Evolutionary conservation across 2,888 invertebrate species (phyloP), one percentile per base, ranked within the genome.

Genomic region (Papilio protenor): DNA sequence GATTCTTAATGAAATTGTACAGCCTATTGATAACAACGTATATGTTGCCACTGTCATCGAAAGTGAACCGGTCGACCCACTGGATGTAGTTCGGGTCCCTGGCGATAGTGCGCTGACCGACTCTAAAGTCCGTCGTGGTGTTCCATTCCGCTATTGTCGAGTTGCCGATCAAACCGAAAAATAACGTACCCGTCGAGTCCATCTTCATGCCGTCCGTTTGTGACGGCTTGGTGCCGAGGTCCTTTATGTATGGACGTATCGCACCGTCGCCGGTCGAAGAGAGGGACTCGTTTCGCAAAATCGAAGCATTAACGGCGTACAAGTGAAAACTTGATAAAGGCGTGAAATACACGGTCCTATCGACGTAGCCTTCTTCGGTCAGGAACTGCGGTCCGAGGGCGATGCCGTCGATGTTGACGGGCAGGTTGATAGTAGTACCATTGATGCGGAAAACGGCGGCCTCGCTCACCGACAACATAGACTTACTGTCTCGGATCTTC

Each of bases 201-300:
- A 97, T 97, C 79, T 96, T 95, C 96, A 97, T 97, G 0, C 97
- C 97, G 84, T 96, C 97, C 0, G 96, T 96, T 87, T 97, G 96
- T 0, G 97, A 97, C 0, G 94, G 88, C 86, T 97, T 97, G 0
- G 89, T 84, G 0, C 97, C 97, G 61, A 96, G 88, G 80, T 96
- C 96, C 11, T 89, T 93, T 0, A 97, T 95, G 80, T 94, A 90
- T 0, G 92, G 90, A n/a, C 92, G 89, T 10, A 94, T 81, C 12
- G 90, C 90, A 70, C 90, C 89, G 6, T 90, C 88, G 12, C 88
- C 89, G 77, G 84, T 86, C 76, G 88, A 83, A 0, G 90, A 89
- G 45, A 95, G 85, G 6, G 94, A 90, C 78, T 96, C 95, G 81
- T 96, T 95, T 77, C 95, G 95, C 27, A 97, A 88, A 33, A 95